Conservation (phyloP, 2,797 vertebrate genomes). For the Melanotaenia boesemani region DNA sequence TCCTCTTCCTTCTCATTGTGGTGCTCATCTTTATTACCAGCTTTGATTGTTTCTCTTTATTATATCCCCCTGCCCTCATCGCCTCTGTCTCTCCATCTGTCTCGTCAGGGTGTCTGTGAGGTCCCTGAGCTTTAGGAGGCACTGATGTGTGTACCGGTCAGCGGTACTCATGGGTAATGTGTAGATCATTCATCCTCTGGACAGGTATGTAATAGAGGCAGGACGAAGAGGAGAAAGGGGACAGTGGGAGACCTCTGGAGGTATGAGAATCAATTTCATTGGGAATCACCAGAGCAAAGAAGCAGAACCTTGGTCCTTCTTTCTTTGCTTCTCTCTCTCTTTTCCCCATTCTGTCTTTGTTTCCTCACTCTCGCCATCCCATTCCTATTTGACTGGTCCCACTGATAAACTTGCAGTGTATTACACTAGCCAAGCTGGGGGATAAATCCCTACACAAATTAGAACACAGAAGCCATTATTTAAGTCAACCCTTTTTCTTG, state of each 20-base stretch:
- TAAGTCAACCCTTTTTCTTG: conserved; percentile 57
- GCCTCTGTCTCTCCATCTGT: conserved; percentile 23
- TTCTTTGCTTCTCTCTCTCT: conserved; percentile 30
- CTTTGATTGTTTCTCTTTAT: conserved; percentile 33
- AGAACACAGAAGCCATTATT: conserved; percentile 72
- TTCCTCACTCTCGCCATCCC: conserved; percentile 37
- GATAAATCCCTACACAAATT: conserved; percentile 76
- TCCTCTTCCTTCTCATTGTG: conserved; percentile 1
- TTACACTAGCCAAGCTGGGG: conserved; percentile 54
- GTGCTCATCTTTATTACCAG: conserved; percentile 28
- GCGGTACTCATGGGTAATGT: conserved; percentile 70
- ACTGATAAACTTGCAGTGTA: conserved; percentile 58
- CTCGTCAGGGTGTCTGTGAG: conserved; percentile 33
- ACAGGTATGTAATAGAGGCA: conserved; percentile 78
- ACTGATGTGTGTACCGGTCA: conserved; percentile 67
- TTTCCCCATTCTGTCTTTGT: conserved; percentile 49
- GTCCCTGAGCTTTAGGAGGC: conserved; percentile 60
- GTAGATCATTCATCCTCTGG: conserved; percentile 75
- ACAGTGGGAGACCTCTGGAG: conserved; percentile 73
- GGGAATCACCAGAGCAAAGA: conserved; percentile 68
- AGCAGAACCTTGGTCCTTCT: conserved; percentile 52
- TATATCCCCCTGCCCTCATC: conserved; percentile 15
- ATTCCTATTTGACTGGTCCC: conserved; percentile 38
- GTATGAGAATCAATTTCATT: conserved; percentile 79
- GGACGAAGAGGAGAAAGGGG: conserved; percentile 55